Base-by-base conservation (phyloP, 2,797 vertebrate genomes). In the Setipinna tenuifilis region DNA sequence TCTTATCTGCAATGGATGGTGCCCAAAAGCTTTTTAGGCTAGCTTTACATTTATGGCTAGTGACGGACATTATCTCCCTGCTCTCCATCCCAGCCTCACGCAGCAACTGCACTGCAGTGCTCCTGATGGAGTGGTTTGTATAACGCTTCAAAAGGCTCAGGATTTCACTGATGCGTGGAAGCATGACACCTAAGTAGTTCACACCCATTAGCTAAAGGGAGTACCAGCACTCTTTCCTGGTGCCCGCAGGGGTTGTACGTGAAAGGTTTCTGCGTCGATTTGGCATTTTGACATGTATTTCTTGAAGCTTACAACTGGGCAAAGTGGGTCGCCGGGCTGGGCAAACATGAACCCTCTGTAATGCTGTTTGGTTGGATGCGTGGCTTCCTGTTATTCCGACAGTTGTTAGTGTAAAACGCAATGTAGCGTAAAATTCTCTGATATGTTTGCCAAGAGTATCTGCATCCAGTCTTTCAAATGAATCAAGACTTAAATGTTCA, bases 291-390 rank as follows among this genome's bases (percentile, higher is more conserved):
- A 23, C 0, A 57, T 17, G 7, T 82, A 82, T 44, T 61, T 82
- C 31, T 1, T 44, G 0, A 68, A 80, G 9, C 50, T 81, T 81
- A 14, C 44, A 25, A 81, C 31, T 16, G 31, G 21, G 10, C 46
- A 84, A 80, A 80, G 50, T 5, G 28, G 54, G 65, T 81, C 28
- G 25, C 65, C n/a, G 83, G 83, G 25, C 21, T 14, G 58, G 12
- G 31, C 25, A 81, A 81, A 84, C 71, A 61, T 61, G 19, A 84
- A 84, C 78, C 28, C 83, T 25, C n/a, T 0, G 48, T n/a, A 57
- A n/a, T 75, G 19, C 21, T 84, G 28, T 41, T 78, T 84, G 7
- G 50, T 78, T 19, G 28, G 28, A 84, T 84, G 3, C 0, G 83
- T 57, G 28, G 9, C 5, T 23, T 71, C 75, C 11, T n/a, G n/a